phyloP scores from a whole-genome alignment of 2,888 invertebrate genomes.

The Mantis religiosa region DNA sequence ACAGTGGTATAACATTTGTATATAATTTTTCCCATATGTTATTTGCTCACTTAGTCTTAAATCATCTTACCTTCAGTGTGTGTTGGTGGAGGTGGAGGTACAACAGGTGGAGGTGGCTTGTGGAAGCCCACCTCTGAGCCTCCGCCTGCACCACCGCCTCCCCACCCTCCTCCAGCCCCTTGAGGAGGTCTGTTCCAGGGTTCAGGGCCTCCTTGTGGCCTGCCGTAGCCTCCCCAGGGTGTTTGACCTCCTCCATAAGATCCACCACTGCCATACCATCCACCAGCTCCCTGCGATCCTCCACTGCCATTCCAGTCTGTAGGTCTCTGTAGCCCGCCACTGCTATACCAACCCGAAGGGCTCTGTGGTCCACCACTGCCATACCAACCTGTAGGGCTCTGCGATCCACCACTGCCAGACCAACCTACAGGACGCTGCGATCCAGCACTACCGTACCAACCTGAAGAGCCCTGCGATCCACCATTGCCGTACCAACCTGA shows the following conservation, averaged over 20 bases:
- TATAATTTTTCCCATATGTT: no score
- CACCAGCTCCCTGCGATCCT: conserved; percentile 40
- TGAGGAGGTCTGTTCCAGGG: background rate
- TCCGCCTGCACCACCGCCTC: background rate
- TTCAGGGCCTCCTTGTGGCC: background rate
- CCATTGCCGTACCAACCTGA: conserved; percentile 14
- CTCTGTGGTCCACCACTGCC: conserved; percentile 18
- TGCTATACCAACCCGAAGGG: conserved; percentile 1
- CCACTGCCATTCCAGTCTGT: conserved; percentile 43
- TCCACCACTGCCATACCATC: conserved; percentile 1
- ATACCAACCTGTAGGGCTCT: background rate
- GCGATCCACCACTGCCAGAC: conserved; percentile 11
- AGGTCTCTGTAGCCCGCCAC: conserved; percentile 28
- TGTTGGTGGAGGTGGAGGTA: background rate
- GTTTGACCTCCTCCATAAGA: background rate
- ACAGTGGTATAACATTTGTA: no score
- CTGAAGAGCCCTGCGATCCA: conserved; percentile 39
- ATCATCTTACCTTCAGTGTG: background rate
- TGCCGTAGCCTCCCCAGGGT: background rate
- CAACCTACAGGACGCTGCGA: conserved; percentile 38
- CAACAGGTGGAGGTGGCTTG: background rate
- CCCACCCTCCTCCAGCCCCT: background rate
- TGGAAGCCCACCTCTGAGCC: background rate
- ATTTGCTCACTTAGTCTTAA: no score
- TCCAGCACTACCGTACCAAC: conserved; percentile 40